Evolutionary conservation across 2,888 invertebrate species (phyloP), one percentile per base, ranked within the genome.

Genomic region (Idaea straminata): DNA sequence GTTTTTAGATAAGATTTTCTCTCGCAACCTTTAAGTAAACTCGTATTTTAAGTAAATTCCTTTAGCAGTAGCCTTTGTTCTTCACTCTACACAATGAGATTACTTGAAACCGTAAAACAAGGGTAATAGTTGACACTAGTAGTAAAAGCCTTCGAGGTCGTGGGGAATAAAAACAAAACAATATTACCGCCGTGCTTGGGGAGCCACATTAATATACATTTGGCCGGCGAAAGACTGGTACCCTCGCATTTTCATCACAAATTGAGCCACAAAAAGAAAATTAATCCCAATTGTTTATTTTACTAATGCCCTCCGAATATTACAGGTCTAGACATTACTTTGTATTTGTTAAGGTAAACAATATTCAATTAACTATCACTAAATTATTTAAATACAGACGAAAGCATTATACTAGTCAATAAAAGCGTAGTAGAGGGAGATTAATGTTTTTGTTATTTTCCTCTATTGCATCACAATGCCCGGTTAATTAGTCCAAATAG

Each of bases 181-280:
- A 87, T 89, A 90, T 89, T 87, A 88, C 85, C 82, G 78, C 80
- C 83, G 85, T 76, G 86, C 85, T 87, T 83, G 76, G 84, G 84
- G 83, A 78, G 83, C 80, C 84, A 86, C 89, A 91, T 91, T 91
- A 91, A 90, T 92, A 90, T 86, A 90, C 86, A 91, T 92, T 92
- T 91, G 84, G 87, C 74, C 71, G 77, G 72, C 74, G 77, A 78
- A 72, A 70, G 73, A 72, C 66, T 69, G 77, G 78, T 76, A 76
- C 82, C 82, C 82, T 79, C 82, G 78, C 79, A 82, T 83, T 89
- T 85, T 86, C 83, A 83, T 84, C 85, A 85, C 83, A 84, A 88
- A 87, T 86, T 87, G 83, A 84, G 82, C 83, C 78, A 83, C 83
- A 83, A 87, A 88, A 47, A 87, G 87, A 86, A 86, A 87, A 85